Evolutionary conservation across 2,797 vertebrate species (phyloP).

Genomic region (Tokudaia muenninki): DNA sequence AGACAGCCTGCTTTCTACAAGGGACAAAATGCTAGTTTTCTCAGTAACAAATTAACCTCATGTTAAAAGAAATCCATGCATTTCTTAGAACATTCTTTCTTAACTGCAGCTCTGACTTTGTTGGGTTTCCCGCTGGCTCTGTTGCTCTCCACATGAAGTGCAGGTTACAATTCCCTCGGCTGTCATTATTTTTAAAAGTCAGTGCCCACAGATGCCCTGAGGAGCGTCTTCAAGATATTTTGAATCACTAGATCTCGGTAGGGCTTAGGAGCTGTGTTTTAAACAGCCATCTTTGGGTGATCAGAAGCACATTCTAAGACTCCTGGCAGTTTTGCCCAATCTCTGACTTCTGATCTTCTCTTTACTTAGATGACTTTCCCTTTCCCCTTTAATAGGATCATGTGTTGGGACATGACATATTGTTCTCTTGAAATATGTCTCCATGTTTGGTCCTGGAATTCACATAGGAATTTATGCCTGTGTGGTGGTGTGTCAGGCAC

Average conservation of each 20-base stretch:
- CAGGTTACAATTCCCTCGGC: neutral
- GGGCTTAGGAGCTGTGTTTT: neutral
- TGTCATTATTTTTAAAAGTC: neutral
- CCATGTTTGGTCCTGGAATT: neutral
- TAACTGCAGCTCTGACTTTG: neutral
- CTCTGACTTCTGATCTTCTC: slow-evolving; percentile 3
- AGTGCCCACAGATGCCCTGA: neutral
- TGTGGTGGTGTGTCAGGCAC: neutral
- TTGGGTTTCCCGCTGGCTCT: neutral
- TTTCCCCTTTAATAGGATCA: neutral
- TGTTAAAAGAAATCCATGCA: neutral
- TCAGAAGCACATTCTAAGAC: neutral
- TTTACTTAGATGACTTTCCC: neutral
- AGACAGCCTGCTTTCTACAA: slow-evolving; percentile 30
- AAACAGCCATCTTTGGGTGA: neutral
- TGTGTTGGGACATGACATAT: neutral
- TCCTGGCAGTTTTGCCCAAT: neutral
- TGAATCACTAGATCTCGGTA: neutral
- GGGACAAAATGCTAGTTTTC: slow-evolving; percentile 48
- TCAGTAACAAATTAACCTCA: slow-evolving; percentile 3
- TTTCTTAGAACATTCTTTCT: slow-evolving; percentile 52
- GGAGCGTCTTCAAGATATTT: neutral
- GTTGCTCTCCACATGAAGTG: neutral
- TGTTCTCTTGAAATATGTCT: neutral
- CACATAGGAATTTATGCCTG: neutral